phyloP scores from a whole-genome alignment of 2,113 vertebrate genomes.

The Eulemur macaco region DNA sequence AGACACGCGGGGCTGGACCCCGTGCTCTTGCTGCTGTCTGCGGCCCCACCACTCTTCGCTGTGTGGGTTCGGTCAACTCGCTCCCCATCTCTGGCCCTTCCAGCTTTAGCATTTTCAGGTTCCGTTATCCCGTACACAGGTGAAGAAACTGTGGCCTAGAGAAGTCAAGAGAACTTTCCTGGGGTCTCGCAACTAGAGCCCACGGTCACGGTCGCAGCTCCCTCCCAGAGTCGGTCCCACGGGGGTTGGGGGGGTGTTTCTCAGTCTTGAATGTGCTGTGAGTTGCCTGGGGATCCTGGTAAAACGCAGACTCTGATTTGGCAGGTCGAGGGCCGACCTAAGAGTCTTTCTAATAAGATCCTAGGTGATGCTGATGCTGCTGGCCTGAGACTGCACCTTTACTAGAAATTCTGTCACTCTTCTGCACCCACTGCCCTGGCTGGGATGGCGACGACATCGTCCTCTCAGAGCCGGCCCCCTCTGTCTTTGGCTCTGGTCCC shows the following conservation, averaged over 20 bases:
- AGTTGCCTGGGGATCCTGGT: neutral
- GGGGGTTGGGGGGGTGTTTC: neutral
- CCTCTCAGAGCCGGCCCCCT: neutral
- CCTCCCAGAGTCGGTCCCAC: neutral
- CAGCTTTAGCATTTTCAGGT: neutral
- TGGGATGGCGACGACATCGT: neutral
- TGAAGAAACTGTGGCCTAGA: neutral
- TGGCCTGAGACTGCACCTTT: too few relatives aligned
- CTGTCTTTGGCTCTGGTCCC: neutral
- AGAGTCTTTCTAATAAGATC: neutral
- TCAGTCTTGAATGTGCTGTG: fast-evolving
- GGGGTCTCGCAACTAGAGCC: neutral
- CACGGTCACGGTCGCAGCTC: fast-evolving
- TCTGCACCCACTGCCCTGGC: neutral
- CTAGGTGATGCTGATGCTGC: fast-evolving
- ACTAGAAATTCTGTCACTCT: too few relatives aligned
- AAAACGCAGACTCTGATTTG: neutral
- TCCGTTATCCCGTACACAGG: fast-evolving
- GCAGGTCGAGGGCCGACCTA: neutral
- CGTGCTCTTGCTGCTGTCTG: neutral
- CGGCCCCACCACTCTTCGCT: neutral
- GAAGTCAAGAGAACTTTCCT: neutral
- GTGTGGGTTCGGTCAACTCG: fast-evolving
- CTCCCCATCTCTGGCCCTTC: neutral
- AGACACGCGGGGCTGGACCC: fast-evolving